Base-by-base conservation (phyloP, 2,797 vertebrate genomes). In the Lacerta bilineata region DNA sequence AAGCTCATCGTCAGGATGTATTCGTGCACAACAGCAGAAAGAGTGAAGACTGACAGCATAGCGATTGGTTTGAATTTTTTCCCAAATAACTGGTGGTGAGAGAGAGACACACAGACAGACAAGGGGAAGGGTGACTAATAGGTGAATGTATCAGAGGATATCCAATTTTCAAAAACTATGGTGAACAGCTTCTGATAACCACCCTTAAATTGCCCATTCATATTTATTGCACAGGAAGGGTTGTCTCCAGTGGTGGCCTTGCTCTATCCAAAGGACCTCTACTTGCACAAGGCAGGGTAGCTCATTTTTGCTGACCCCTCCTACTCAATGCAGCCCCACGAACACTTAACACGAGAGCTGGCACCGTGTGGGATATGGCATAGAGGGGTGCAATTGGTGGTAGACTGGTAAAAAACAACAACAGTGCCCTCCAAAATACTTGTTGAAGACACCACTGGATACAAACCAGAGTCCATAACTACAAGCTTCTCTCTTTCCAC, bases 11-110 rank as follows among this genome's bases (percentile, higher is more conserved):
- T 97, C 59, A 99, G 93, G 90, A 97, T 97, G 6, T 99, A 99
- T 27, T 99, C 99, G 0, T 99, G 99, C 83, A 98, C 98, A 23
- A 98, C 96, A 2, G 98, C 98, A 5, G 98, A 99, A 23, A 99
- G 91, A 0, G 97, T 97, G 76, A 99, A 99, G 84, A 99, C 98
- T 5, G 97, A 97, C 3, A 99, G 89, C 98, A 99, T 98, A 95
- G 98, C 98, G 0, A 96, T 98, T 10, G 97, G 93, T 88, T 94
- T 98, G 96, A 98, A 99, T 86, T 97, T 98, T 93, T 98, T 98
- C 39, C 96, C 97, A 92, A 98, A 98, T 88, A 99, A 97, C 99
- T 99, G 93, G 64, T 9, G 43, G 20, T 17, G 88, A 46, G 13
- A 71, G 9, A 77, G 75, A 77, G 75, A 46, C 3, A 78, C 3